These are phyloP conservation scores for Acrocera orbiculus DNA, from an alignment of 2,888 invertebrate species.

Conservation along the genomic window DNA sequence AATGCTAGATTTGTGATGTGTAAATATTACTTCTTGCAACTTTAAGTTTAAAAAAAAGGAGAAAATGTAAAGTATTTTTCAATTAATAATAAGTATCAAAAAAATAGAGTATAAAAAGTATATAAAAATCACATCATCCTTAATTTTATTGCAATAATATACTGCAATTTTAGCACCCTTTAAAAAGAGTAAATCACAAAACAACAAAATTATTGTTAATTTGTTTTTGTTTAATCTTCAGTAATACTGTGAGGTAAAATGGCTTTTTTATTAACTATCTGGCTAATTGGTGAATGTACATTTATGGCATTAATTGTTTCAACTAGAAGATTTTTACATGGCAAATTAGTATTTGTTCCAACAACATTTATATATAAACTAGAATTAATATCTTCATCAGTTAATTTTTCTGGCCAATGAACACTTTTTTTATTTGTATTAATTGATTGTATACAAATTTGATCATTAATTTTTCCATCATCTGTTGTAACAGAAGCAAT, in stretches of 20 bases:
- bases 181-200: background rate
- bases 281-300: slow-evolving; percentile 8
- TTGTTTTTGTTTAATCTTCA: slow-evolving; percentile 1
- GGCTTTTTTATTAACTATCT: slow-evolving; percentile 6
- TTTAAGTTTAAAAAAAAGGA: too few relatives aligned
- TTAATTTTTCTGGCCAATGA: slow-evolving; percentile 6
- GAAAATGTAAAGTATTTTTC: too few relatives aligned
- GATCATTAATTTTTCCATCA: slow-evolving; percentile 10
- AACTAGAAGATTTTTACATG: slow-evolving; percentile 13
- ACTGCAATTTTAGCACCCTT: background rate
- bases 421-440: slow-evolving; percentile 7
- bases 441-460: slow-evolving; percentile 7
- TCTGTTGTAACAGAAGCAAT: slow-evolving; percentile 9
- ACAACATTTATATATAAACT: slow-evolving; percentile 11
- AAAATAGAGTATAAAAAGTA: too few relatives aligned
- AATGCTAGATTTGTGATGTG: too few relatives aligned
- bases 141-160: slow-evolving; percentile 5
- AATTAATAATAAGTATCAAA: too few relatives aligned
- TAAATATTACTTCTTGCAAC: too few relatives aligned
- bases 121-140: slow-evolving; percentile 3
- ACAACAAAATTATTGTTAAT: slow-evolving; percentile 1
- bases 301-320: slow-evolving; percentile 14
- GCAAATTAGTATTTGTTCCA: slow-evolving; percentile 7
- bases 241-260: slow-evolving; percentile 9
- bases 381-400: slow-evolving; percentile 7